Conservation (phyloP, 2,797 vertebrate species). For the Chelmon rostratus region DNA sequence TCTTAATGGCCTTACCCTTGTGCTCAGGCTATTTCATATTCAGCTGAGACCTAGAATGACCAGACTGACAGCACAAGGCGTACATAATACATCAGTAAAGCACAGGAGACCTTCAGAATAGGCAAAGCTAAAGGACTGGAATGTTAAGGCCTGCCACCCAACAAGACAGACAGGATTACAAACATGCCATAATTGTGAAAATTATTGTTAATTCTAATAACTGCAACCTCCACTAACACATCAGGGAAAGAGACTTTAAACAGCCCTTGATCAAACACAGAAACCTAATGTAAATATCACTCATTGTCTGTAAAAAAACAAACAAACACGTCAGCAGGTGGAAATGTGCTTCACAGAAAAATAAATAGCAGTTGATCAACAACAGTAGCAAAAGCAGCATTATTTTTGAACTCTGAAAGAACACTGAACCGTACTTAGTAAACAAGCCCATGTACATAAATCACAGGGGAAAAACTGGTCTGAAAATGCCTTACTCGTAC, state of each 20-base stretch:
- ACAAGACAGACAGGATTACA: constrained; percentile 50
- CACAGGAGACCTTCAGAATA: constrained; percentile 28
- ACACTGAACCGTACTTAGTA: constrained; percentile 20
- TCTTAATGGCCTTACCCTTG: constrained; percentile 33
- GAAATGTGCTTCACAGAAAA: constrained; percentile 38
- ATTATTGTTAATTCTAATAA: constrained; percentile 31
- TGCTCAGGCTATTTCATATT: constrained; percentile 64
- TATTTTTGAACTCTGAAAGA: constrained; percentile 33
- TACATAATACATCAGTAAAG: constrained; percentile 43
- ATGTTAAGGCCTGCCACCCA: constrained; percentile 58
- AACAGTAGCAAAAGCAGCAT: constrained; percentile 48
- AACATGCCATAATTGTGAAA: constrained; percentile 33
- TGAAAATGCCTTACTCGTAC: constrained; percentile 27
- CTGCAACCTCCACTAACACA: constrained; percentile 27
- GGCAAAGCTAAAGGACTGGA: constrained; percentile 56
- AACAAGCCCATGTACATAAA: constrained; percentile 30
- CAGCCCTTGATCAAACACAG: constrained; percentile 45
- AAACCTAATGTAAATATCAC: constrained; percentile 20
- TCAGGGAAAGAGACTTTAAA: constrained; percentile 29
- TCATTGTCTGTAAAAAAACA: constrained; percentile 16
- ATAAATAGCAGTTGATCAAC: constrained; percentile 47
- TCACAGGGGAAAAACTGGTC: constrained; percentile 31
- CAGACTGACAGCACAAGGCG: constrained; percentile 25
- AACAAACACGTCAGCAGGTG: neutral
- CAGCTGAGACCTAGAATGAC: constrained; percentile 54